Evolutionary conservation across 2,888 invertebrate species (phyloP), one percentile per base, ranked within the genome.

Genomic region (Anticlea derivata): DNA sequence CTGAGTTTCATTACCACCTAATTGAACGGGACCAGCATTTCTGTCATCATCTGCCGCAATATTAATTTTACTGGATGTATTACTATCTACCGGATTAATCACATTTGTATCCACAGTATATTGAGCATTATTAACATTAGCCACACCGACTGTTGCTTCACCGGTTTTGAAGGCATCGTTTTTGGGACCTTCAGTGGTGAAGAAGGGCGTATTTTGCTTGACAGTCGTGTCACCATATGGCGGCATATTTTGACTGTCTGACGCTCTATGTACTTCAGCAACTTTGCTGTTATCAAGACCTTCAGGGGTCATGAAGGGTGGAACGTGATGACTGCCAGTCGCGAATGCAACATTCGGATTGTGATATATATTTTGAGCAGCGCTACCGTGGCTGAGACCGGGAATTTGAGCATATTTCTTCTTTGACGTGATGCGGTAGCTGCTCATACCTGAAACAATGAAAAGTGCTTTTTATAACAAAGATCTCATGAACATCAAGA

Each of bases 381-480:
- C 57, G 2, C 81, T 81, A 1, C 80, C 78, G 5, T 95, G 80
- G 13, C 94, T 81, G 2, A 96, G 74, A 0, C 96, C 96, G 0
- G 96, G 96, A 65, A 95, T 93, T 66, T 94, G 95, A 0, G 96
- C 96, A 78, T 96, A 96, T 68, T 95, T 94, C 73, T 94, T 94
- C 63, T 92, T 92, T 2, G 93, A 93, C 0, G 93, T 87, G 46
- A 96, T 91, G 24, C 96, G 91, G 78, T 94, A 96, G 29, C 89
- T 92, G 61, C 93, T 78, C 57, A 74, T 61, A 71, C 86, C 90
- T 90, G 89, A 1, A 89, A 86, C 69, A 76, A 76, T 31, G 46
- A 31, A 65, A 58, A n/a, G n/a, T n/a, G n/a, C n/a, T n/a, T n/a
- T n/a, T n/a, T n/a, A n/a, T n/a, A n/a, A n/a, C n/a, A n/a, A n/a